Evolutionary conservation across 2,888 invertebrate genomes (phyloP).

Genomic region (Leucophora obtusa): DNA sequence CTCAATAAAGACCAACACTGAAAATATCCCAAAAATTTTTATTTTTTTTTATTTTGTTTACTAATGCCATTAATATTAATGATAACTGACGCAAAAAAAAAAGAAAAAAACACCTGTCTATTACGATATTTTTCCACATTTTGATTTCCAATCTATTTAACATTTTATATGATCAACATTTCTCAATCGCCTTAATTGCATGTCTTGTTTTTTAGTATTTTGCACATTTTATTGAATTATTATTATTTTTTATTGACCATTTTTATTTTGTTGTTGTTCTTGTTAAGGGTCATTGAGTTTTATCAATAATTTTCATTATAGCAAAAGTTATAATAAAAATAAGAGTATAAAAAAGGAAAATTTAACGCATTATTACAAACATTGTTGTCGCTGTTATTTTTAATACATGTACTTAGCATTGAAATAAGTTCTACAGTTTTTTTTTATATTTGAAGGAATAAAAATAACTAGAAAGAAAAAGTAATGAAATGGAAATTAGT

Average conservation of each 20-base stretch:
- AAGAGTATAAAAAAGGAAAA: neutral
- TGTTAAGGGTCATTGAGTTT: conserved; percentile 41
- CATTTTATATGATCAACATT: conserved; percentile 22
- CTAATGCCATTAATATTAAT: too few species aligned
- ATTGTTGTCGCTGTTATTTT: conserved; percentile 1
- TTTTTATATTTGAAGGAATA: neutral
- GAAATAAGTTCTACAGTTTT: conserved; percentile 13
- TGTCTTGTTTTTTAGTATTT: conserved; percentile 28
- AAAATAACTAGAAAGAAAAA: conserved; percentile 13
- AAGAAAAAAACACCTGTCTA: too few species aligned
- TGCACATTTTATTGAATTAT: conserved; percentile 42
- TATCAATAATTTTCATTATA: conserved; percentile 21
- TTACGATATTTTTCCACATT: neutral
- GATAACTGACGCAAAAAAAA: too few species aligned
- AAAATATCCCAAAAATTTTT: too few species aligned
- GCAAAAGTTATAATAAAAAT: neutral
- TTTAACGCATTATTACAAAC: conserved; percentile 17
- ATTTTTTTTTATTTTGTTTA: too few species aligned
- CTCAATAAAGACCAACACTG: too few species aligned
- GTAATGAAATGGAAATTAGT: conserved; percentile 14
- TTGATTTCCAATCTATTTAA: conserved; percentile 36
- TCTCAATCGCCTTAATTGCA: conserved; percentile 39
- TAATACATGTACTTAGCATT: conserved; percentile 17
- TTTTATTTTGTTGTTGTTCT: neutral
- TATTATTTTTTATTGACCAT: conserved; percentile 5